Base-by-base conservation (phyloP, 1,140 invertebrate genomes). In the Apis dorsata region DNA sequence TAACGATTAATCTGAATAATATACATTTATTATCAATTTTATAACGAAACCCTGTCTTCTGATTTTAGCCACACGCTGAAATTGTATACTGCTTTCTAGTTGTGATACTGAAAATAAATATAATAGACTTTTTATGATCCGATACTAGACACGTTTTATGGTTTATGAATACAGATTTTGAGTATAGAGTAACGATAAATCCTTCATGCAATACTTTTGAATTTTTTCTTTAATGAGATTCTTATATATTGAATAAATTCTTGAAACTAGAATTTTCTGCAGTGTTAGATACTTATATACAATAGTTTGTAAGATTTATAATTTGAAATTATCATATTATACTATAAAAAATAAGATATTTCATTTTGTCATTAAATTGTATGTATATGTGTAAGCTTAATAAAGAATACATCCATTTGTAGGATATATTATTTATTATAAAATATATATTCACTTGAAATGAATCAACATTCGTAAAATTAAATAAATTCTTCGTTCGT, bases 81-180 rank as follows among this genome's bases (percentile, higher is more conserved):
- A 75, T 68, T n/a, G 62, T 57, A 15, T 9, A 17, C 1, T 28
- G 53, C n/a, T 59, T 51, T 17, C 63, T 9, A 21, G 21, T 65
- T 82, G 70, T 11, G 55, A 65, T 2, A 17, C 59, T 9, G 17
- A 8, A 13, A 34, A 63, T 66, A 86, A 81, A 24, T n/a, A 10
- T 53, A 55, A 59, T 13, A 55, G 13, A 65, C 49, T 72, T 86
- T 83, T 79, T 75, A 75, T 59, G 57, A 53, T 57, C 63, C 51
- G 65, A 76, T 71, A 72, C 19, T 79, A 75, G 60, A 55, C 68
- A 66, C 44, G 55, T 87, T 85, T 85, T 80, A 86, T 76, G 73
- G 73, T 84, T 89, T 86, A 85, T 85, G 73, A 88, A 89, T 84
- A 75, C 79, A 85, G 79, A 86, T 85, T 79, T 82, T 44, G 53